phyloP scores from a whole-genome alignment of 2,888 invertebrate genomes.

The Hesperia comma region DNA sequence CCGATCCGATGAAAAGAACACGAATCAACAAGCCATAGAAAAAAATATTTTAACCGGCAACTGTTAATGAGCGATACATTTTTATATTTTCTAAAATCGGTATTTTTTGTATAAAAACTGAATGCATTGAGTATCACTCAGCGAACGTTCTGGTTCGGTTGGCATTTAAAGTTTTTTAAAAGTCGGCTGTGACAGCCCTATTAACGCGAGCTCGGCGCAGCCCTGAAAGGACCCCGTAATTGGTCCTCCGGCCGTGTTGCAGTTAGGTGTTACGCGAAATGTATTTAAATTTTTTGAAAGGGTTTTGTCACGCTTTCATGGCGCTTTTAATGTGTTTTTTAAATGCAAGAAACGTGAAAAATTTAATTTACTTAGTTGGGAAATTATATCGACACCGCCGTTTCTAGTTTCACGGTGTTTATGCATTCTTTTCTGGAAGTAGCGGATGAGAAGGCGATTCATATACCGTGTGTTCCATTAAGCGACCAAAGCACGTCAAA shows the following conservation, averaged over 20 bases:
- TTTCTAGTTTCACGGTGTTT: not conserved
- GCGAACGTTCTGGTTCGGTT: constrained; percentile 10
- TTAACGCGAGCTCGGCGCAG: constrained; percentile 9
- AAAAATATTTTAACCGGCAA: constrained; percentile 2
- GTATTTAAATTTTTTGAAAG: constrained; percentile 27
- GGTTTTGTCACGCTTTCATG: constrained; percentile 24
- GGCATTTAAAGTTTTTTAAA: constrained; percentile 9
- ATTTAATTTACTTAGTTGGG: constrained; percentile 10
- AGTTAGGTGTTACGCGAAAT: constrained; percentile 33
- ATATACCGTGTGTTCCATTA: no score
- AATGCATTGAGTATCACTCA: constrained; percentile 9
- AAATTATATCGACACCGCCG: constrained; percentile 4
- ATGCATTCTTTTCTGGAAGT: not conserved
- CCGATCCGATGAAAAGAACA: not conserved
- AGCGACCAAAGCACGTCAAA: no score
- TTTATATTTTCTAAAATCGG: constrained; percentile 12
- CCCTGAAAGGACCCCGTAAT: constrained; percentile 26
- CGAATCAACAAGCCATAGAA: not conserved
- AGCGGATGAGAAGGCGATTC: not conserved
- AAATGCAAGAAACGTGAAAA: constrained; percentile 12
- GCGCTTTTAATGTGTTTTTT: constrained; percentile 13
- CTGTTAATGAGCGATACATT: constrained; percentile 10
- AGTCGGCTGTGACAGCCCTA: constrained; percentile 15
- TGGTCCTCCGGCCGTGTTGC: constrained; percentile 27
- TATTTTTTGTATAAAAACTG: constrained; percentile 12